Percentiles rank a stretch among this genome's conserved stretches.
These are phyloP conservation scores for Bombus pascuorum DNA, from an alignment of 1,140 invertebrate species.

Conservation along the genomic window DNA sequence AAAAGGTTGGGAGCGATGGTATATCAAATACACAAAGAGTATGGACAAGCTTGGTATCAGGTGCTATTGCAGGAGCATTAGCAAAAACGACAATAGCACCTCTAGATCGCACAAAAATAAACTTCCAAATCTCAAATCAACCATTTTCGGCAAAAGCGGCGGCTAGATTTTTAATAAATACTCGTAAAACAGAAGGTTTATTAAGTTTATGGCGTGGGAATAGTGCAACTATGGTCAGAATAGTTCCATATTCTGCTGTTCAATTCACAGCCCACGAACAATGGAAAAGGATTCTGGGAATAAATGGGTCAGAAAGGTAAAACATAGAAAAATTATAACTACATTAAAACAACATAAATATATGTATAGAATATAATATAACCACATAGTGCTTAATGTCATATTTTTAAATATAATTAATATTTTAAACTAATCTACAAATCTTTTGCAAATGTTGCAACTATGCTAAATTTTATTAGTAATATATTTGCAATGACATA, in stretches of 20 bases:
- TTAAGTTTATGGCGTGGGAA: conserved; percentile 97
- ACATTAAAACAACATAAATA: not conserved
- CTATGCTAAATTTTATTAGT: not conserved
- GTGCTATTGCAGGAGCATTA: conserved; percentile 95
- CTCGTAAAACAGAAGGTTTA: conserved; percentile 89
- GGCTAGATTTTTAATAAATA: conserved; percentile 88
- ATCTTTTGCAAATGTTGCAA: not conserved
- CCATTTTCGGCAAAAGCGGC: conserved; percentile 92
- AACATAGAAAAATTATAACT: not conserved
- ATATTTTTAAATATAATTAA: not conserved
- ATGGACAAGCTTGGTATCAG: conserved; percentile 89
- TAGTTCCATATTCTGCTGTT: conserved; percentile 98
- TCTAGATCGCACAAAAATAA: conserved; percentile 98
- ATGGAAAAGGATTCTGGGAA: conserved; percentile 92
- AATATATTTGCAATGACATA: not conserved
- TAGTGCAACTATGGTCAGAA: conserved; percentile 98
- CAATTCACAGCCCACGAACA: conserved; percentile 99
- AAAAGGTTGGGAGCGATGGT: conserved; percentile 18
- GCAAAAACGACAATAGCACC: conserved; percentile 99
- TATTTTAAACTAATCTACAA: not conserved
- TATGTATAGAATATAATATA: not conserved
- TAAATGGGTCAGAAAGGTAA: conserved; percentile 87
- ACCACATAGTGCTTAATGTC: not conserved
- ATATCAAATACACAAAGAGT: conserved; percentile 84
- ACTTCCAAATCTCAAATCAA: conserved; percentile 94